Evolutionary conservation across 2,888 invertebrate species (phyloP).

Genomic region (Thumatha senex): DNA sequence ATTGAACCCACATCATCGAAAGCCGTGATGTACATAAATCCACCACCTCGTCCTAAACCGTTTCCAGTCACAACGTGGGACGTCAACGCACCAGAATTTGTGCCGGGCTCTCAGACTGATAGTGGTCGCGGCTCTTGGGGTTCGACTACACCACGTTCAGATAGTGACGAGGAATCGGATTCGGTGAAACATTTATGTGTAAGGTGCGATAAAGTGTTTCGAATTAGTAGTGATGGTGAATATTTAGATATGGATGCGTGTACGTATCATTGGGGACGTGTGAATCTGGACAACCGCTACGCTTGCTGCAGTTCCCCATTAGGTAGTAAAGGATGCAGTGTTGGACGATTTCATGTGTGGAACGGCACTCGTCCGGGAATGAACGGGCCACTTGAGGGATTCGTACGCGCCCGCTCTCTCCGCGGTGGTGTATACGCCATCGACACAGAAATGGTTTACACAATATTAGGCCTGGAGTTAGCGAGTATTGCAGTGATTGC

Average conservation of each 20-base stretch:
- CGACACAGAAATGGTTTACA: constrained; percentile 99
- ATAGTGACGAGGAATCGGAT: constrained; percentile 83
- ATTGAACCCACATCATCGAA: constrained; percentile 83
- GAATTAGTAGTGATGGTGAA: constrained; percentile 87
- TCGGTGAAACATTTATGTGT: constrained; percentile 86
- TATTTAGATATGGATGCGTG: constrained; percentile 90
- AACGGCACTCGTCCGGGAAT: constrained; percentile 86
- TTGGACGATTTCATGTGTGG: constrained; percentile 92
- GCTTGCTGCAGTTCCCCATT: constrained; percentile 82
- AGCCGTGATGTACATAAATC: constrained; percentile 85
- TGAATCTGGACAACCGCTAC: no score
- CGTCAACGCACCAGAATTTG: constrained; percentile 87
- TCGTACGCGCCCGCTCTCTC: constrained; percentile 82
- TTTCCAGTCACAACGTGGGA: constrained; percentile 79
- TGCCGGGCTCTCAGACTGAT: constrained; percentile 83
- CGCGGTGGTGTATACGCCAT: constrained; percentile 89
- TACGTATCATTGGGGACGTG: constrained; percentile 87
- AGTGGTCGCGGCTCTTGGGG: constrained; percentile 82
- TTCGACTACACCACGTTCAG: constrained; percentile 81
- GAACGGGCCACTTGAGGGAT: constrained; percentile 89
- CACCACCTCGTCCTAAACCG: constrained; percentile 73
- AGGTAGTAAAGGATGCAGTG: constrained; percentile 86
- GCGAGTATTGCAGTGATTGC: constrained; percentile 86
- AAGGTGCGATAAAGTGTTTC: constrained; percentile 89
- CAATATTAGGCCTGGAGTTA: constrained; percentile 92